phyloP scores from a whole-genome alignment of 2,113 vertebrate species.

The Hypocryptadius cinnamomeus region DNA sequence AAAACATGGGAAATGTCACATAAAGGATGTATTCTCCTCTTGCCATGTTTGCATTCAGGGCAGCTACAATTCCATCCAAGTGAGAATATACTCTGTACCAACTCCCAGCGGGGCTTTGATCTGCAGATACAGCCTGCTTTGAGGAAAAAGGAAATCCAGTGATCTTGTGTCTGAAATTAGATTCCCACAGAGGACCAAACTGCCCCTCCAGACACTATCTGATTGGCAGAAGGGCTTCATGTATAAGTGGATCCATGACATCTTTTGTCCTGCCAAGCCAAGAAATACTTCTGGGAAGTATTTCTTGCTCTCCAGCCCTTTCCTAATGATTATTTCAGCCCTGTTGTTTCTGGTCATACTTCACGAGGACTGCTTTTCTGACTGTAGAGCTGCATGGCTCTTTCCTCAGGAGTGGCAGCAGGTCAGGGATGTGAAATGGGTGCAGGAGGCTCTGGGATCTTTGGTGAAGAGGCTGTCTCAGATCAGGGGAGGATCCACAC shows the following conservation, averaged over 20 bases:
- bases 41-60: constrained; percentile 50
- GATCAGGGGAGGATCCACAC: neutral
- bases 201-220: constrained; percentile 28
- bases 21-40: constrained; percentile 63
- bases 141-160: constrained; percentile 70
- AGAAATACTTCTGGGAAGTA: neutral
- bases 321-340: neutral
- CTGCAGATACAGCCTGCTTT: constrained; percentile 61
- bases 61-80: constrained; percentile 51
- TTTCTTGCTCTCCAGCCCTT: neutral
- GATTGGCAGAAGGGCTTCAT: constrained; percentile 35
- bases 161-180: constrained; percentile 53
- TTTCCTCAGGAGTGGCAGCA: neutral
- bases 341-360: neutral
- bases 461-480: neutral
- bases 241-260: constrained; percentile 3
- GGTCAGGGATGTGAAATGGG: neutral
- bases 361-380: neutral
- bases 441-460: neutral
- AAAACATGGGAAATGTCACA: constrained; percentile 31
- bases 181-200: constrained; percentile 18
- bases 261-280: neutral
- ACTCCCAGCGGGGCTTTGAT: constrained; percentile 70
- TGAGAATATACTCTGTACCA: constrained; percentile 65
- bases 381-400: neutral